Evolutionary conservation across 1,140 invertebrate species (phyloP).

Genomic region (Aporrectodea caliginosa): DNA sequence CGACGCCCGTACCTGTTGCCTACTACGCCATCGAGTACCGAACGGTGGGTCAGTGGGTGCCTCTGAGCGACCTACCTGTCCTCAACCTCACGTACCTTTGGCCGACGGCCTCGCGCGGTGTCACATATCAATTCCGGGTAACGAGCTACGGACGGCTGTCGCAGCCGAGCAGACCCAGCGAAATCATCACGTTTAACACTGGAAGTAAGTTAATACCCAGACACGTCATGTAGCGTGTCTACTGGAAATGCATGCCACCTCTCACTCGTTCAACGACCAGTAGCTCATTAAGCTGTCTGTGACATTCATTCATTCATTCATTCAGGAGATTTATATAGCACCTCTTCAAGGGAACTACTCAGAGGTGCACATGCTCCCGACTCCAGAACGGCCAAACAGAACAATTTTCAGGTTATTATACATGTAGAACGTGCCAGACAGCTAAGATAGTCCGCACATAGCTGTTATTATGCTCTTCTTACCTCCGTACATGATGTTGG

Average conservation of each 20-base stretch:
- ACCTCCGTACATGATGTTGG: no score
- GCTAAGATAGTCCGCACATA: no score
- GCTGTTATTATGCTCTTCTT: no score
- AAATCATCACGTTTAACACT: background rate
- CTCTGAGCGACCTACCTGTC: slow-evolving; percentile 77
- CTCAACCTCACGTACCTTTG: slow-evolving; percentile 65
- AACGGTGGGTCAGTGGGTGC: slow-evolving; percentile 70
- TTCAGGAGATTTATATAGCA: no score
- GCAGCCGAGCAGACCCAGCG: background rate
- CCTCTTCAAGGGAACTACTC: no score
- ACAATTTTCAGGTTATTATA: no score
- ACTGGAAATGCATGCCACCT: background rate
- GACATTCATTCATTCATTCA: no score
- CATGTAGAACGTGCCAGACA: no score
- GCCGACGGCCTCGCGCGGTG: slow-evolving; percentile 23
- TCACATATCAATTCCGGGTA: slow-evolving; percentile 24
- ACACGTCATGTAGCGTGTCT: background rate
- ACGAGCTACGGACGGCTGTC: background rate
- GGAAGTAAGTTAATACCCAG: background rate
- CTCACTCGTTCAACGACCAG: no score
- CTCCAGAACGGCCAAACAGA: no score
- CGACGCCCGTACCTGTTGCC: slow-evolving; percentile 67
- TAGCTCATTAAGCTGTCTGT: no score
- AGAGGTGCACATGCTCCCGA: no score
- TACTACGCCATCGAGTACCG: slow-evolving; percentile 86